Evolutionary conservation across 2,797 vertebrate species (phyloP), one percentile per base, ranked within the genome.

Genomic region (Helarctos malayanus): DNA sequence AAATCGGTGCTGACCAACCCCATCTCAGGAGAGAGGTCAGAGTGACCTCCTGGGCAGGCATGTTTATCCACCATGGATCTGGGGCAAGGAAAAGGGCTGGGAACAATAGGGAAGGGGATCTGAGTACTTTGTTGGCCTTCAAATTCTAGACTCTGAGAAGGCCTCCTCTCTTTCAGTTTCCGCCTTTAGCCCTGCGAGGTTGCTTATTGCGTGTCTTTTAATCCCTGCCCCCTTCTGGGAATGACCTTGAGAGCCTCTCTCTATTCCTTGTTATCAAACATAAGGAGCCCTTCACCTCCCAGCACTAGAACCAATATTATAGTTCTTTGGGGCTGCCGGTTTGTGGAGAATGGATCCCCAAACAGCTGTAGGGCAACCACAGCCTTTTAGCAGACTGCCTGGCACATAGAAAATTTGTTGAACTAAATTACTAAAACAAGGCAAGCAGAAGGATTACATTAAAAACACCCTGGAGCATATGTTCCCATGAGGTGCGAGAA

Each of bases 371-470:
- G 61, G 91, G 89, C 61, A 91, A 54, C 35, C 12, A 9, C 41
- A 86, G 76, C 52, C 49, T 92, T 68, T 89, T 52, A 82, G 92
- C 90, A 45, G 71, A 61, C 85, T 82, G 56, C 88, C 54, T 79
- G 45, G n/a, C 91, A 93, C 78, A 57, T 16, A 86, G 79, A 7
- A 78, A 78, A 91, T 78, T 82, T 93, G 94, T 94, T 75, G 45
- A 97, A 89, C 68, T 91, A 83, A 86, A 92, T 97, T 35, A 91
- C 79, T 63, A 68, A 86, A 83, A 69, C 35, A 56, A 92, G 73
- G 75, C 78, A 81, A 73, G 73, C 78, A 86, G 78, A 95, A 92
- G 57, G 79, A 92, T 91, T 52, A 38, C 38, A 90, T 89, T 87
- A 52, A 85, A 84, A 95, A 81, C 27, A 56, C 85, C 88, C 56